Conservation (phyloP, 2,888 invertebrate species). For the Heliconius hortense region DNA sequence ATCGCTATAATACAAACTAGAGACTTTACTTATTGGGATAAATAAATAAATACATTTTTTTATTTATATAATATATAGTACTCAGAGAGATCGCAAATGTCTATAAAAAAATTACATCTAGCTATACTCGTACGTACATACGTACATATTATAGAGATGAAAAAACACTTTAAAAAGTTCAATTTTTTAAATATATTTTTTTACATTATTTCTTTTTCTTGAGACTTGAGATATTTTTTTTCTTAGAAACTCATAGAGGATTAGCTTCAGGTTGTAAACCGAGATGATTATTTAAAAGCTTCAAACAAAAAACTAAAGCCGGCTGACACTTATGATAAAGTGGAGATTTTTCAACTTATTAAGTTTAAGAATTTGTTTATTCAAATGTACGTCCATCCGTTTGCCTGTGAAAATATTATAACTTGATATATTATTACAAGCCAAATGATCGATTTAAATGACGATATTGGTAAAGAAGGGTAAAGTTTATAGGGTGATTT, state of each 20-base stretch:
- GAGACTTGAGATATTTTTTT: slow-evolving; percentile 35
- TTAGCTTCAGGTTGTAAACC: slow-evolving; percentile 59
- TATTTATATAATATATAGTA: no score
- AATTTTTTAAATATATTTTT: not conserved
- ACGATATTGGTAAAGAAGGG: no score
- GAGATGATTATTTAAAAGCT: slow-evolving; percentile 58
- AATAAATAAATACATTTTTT: no score
- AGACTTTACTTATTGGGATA: no score
- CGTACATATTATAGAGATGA: no score
- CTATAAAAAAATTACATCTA: no score
- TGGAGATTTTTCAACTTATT: slow-evolving; percentile 27
- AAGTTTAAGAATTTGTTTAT: slow-evolving; percentile 27
- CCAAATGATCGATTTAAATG: not conserved
- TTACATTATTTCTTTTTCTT: not conserved
- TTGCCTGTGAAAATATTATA: slow-evolving; percentile 10
- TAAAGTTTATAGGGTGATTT: no score
- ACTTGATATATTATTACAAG: slow-evolving; percentile 46
- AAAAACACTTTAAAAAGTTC: not conserved
- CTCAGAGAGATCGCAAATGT: no score
- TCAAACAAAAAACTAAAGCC: slow-evolving; percentile 43
- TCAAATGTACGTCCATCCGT: slow-evolving; percentile 21
- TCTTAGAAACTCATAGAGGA: slow-evolving; percentile 39
- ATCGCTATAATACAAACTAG: no score
- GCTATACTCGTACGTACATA: no score
- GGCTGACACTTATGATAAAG: slow-evolving; percentile 37